A percentile compares a stretch with the other conserved stretches of the same genome.
These are phyloP conservation scores for Temnothorax nylanderi DNA, from an alignment of 1,140 invertebrate genomes.

Conservation along the genomic window DNA sequence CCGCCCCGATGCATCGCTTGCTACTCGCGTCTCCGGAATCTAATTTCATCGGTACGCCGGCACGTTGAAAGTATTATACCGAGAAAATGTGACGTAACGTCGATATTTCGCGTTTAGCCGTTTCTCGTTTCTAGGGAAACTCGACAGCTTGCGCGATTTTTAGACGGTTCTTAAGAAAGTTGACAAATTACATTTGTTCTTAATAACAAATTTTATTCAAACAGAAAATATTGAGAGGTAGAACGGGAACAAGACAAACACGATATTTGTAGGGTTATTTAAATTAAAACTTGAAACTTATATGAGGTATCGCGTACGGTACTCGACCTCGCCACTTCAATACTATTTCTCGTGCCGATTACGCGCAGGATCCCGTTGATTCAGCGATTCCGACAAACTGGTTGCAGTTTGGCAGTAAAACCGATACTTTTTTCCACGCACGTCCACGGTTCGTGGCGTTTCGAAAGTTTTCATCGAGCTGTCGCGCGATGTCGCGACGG, in stretches of 20 bases:
- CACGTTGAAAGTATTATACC: slow-evolving; percentile 75
- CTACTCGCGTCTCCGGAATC: slow-evolving; percentile 74
- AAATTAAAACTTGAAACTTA: not conserved
- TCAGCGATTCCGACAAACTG: slow-evolving; percentile 39
- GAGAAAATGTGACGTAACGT: slow-evolving; percentile 74
- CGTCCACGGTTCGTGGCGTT: slow-evolving; percentile 61
- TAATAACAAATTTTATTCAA: not conserved
- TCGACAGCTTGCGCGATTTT: slow-evolving; percentile 48
- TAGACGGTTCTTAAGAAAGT: slow-evolving; percentile 16
- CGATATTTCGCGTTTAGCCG: slow-evolving; percentile 69
- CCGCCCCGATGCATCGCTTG: slow-evolving; percentile 71
- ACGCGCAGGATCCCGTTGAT: slow-evolving; percentile 32
- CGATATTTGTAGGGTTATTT: not conserved
- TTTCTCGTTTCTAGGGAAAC: slow-evolving; percentile 58
- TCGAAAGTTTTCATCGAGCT: slow-evolving; percentile 72
- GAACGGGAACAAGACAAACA: no score
- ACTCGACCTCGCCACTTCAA: not conserved
- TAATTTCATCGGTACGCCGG: slow-evolving; percentile 72
- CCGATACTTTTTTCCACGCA: slow-evolving; percentile 69
- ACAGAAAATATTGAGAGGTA: not conserved
- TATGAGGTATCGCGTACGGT: not conserved
- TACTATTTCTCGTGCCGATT: slow-evolving; percentile 27
- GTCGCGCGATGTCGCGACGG: slow-evolving; percentile 66
- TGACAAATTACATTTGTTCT: slow-evolving; percentile 14
- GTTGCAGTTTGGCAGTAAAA: slow-evolving; percentile 54